Evolutionary conservation across 30 jellyfish, hydroid and myxozoan genomes (phyloP).

Genomic region (Pseudorhiza aurosa): DNA sequence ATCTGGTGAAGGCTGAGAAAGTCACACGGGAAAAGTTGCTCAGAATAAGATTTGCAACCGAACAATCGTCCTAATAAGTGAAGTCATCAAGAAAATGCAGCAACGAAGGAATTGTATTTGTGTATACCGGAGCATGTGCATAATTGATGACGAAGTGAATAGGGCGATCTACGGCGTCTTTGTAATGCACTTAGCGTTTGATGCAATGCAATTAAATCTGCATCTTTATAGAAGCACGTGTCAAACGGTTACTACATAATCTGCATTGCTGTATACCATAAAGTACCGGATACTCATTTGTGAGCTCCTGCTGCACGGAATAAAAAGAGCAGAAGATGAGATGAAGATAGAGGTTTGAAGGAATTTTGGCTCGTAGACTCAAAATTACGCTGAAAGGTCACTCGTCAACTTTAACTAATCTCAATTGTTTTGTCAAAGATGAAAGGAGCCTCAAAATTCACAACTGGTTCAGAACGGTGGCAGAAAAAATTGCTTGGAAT

Average conservation of each 20-base stretch:
- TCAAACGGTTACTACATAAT: not conserved
- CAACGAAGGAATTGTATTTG: constrained; percentile 69
- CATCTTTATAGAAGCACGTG: constrained; percentile 6
- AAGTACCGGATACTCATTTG: not conserved
- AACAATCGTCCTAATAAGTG: constrained; percentile 54
- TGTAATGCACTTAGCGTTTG: constrained; percentile 19
- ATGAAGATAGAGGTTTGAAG: too few relatives aligned
- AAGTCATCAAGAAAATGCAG: constrained; percentile 54
- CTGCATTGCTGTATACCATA: not conserved
- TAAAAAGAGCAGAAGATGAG: not conserved
- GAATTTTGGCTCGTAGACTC: too few relatives aligned
- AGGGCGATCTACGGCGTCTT: constrained; percentile 52
- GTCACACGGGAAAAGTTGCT: constrained; percentile 57
- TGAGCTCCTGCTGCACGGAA: not conserved
- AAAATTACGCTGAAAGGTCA: too few relatives aligned
- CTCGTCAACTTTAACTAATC: too few relatives aligned
- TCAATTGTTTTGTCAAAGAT: too few relatives aligned
- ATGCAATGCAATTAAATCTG: constrained; percentile 42
- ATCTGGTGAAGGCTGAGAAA: constrained; percentile 35
- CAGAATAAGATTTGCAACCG: constrained; percentile 32
- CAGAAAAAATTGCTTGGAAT: too few relatives aligned
- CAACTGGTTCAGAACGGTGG: too few relatives aligned
- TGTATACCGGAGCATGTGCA: constrained; percentile 61
- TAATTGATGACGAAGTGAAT: constrained; percentile 59
- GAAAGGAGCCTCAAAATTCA: too few relatives aligned